phyloP scores from a whole-genome alignment of 2,888 invertebrate genomes.

The Pseudococcus jackbeardsleyi region DNA sequence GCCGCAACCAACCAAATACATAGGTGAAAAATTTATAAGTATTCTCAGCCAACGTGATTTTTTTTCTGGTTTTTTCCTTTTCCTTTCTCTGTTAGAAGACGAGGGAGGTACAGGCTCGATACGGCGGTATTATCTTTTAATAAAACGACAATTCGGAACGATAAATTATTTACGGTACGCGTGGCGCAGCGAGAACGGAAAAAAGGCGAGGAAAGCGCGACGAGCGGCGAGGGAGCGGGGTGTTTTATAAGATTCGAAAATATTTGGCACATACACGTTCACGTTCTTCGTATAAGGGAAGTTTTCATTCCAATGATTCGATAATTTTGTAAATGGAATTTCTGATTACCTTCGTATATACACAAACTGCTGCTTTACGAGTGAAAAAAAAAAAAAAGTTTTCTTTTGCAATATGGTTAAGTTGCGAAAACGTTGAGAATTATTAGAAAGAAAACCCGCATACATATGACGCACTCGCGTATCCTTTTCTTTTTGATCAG shows the following conservation, averaged over 20 bases:
- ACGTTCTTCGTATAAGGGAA: neutral
- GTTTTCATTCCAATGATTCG: constrained; percentile 48
- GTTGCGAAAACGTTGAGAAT: constrained; percentile 37
- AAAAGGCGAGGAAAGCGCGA: neutral
- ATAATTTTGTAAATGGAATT: constrained; percentile 53
- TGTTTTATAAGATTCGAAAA: constrained; percentile 14
- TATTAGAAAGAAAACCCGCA: constrained; percentile 29
- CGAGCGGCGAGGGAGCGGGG: neutral
- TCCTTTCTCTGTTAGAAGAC: neutral
- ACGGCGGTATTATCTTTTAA: constrained; percentile 33
- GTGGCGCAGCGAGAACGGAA: neutral
- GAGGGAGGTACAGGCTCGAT: neutral
- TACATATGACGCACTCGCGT: constrained; percentile 51
- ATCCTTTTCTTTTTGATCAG: constrained; percentile 61
- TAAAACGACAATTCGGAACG: constrained; percentile 32
- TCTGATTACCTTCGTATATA: constrained; percentile 49
- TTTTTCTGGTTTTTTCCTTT: neutral
- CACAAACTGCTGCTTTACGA: constrained; percentile 39
- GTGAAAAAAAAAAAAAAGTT: neutral
- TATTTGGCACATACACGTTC: constrained; percentile 27
- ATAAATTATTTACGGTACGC: constrained; percentile 28
- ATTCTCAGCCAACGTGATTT: neutral
- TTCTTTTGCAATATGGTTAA: constrained; percentile 59
- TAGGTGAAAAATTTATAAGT: neutral
- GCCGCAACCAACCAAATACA: neutral